Evolutionary conservation across 1,140 invertebrate species (phyloP), one percentile per base, ranked within the genome.

Genomic region (Maconellicoccus hirsutus): DNA sequence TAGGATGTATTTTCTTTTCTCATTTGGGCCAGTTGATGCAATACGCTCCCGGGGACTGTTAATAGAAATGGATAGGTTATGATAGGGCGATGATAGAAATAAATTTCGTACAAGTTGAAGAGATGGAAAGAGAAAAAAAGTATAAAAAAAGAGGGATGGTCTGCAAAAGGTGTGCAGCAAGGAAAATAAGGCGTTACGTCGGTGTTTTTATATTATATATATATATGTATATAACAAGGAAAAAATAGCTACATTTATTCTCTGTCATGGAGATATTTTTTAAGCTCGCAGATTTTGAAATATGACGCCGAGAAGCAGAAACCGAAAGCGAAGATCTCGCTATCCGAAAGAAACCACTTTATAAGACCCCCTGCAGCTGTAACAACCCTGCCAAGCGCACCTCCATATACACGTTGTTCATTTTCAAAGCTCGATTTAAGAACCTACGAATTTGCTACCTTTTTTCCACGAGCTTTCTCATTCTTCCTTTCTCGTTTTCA

Each of bases 231-330:
- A 66, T 66, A 25, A 66, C 61, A 26, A 23, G 61, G 61, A 26
- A 66, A 66, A 66, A 66, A 66, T 66, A 66, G 61, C 61, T 66
- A 66, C 61, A 66, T 66, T 66, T 66, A 66, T 66, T 66, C 61
- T 66, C 61, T 66, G 61, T 66, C 61, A 66, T 66, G 61, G 61
- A 66, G 61, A 66, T 66, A 66, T 66, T 66, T 66, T 66, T 66
- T 66, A 66, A 66, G 61, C 61, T 66, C 61, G 61, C 61, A 66
- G 61, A 66, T 66, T 66, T 66, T 66, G 61, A 66, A 66, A 66
- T 66, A 66, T 66, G 61, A 66, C 61, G 61, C 61, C 61, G 61
- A 66, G 21, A 25, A 66, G 61, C 61, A 66, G 61, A 66, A 66
- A 66, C 61, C 61, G 61, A 66, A 66, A 66, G 61, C 61, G 61